Base-by-base conservation (phyloP, 2,113 vertebrate genomes). In the Notothenia rossii region DNA sequence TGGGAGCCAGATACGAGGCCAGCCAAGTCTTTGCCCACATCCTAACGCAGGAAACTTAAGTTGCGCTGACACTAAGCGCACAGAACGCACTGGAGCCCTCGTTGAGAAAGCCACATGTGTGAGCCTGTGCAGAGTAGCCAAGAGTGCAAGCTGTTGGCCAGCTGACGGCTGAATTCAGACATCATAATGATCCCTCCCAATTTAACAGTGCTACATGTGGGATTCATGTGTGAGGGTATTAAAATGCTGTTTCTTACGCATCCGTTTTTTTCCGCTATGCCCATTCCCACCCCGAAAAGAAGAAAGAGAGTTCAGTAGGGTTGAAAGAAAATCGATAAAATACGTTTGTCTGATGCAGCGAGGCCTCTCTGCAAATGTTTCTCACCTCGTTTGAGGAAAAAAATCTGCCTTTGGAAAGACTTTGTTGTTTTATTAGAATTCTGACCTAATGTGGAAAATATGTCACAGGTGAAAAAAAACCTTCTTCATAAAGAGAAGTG, bases 11-110 rank as follows among this genome's bases (percentile, higher is more conserved):
- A 87, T 84, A 81, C 4, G 45, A 76, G 71, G 74, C 80, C 74
- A 18, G 86, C 91, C 92, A 93, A 91, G 53, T 67, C 54, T 81
- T 79, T 94, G 90, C 93, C 92, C 93, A 93, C 93, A 92, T 92
- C 89, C 92, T 90, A 76, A 77, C 59, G 72, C 87, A 86, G 92
- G 90, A 92, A 92, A 86, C 88, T 81, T 72, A 82, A 91, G 90
- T 79, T 88, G 81, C 87, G 77, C 84, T 80, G 91, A 92, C 90
- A 84, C 78, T 61, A 64, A 89, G 84, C 72, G 85, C 86, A 85
- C 84, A 59, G 86, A 93, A 74, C 76, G 81, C 81, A 83, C 75
- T 75, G 86, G 76, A 86, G 78, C 73, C 79, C 79, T 66, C 18
- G 82, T 65, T 73, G 89, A 86, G 79, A 85, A 86, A 90, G 85